A percentile compares a stretch with the other conserved stretches of the same genome.
phyloP scores from a whole-genome alignment of 2,797 vertebrate species.

The Chiroxiphia lanceolata region DNA sequence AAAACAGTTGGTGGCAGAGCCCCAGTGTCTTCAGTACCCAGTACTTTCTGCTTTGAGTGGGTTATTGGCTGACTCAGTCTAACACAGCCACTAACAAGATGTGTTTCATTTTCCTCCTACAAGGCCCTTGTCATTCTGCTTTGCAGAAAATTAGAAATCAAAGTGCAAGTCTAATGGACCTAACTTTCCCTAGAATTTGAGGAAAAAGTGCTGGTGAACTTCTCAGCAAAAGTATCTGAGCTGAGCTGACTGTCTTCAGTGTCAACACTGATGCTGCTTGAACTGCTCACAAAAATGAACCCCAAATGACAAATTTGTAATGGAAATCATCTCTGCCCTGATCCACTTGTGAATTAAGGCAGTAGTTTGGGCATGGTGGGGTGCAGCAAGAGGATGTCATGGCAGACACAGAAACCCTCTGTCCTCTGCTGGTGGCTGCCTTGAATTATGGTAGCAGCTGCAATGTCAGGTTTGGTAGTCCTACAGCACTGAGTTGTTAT shows the following conservation, averaged over 20 bases:
- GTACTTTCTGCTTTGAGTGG: neutral
- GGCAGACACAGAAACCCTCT: neutral
- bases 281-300: neutral
- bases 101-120: neutral
- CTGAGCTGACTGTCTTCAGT: neutral
- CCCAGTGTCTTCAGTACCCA: neutral
- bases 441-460: neutral
- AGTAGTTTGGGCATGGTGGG: accelerated
- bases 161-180: neutral
- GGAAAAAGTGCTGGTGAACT: neutral
- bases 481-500: neutral
- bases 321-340: neutral
- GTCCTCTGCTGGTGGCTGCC: neutral
- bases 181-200: neutral
- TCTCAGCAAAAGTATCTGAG: neutral
- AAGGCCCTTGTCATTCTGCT: neutral
- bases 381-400: neutral
- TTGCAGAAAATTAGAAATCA: neutral
- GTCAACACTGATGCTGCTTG: neutral
- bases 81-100: neutral
- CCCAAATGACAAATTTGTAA: neutral
- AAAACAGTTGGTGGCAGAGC: neutral
- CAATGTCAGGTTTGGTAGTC: neutral
- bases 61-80: neutral
- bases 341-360: neutral